Evolutionary conservation across 2,888 invertebrate genomes (phyloP).

Genomic region (Tinea semifulvella): DNA sequence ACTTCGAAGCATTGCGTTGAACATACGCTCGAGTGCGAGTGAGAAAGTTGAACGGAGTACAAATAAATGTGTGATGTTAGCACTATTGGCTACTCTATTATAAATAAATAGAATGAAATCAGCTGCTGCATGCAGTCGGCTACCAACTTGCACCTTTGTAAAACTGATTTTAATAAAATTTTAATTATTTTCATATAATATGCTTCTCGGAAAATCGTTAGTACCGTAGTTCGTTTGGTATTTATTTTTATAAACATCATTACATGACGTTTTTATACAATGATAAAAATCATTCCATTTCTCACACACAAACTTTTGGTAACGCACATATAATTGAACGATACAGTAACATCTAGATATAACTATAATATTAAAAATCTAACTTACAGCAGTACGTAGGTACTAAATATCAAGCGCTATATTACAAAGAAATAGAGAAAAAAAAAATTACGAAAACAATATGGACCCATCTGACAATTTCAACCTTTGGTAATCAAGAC

Average conservation of each 20-base stretch:
- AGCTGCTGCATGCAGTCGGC: too few relatives aligned
- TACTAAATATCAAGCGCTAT: neutral
- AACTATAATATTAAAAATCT: neutral
- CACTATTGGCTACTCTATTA: too few relatives aligned
- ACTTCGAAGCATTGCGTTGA: too few relatives aligned
- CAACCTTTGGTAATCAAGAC: too few relatives aligned
- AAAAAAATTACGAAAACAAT: conserved; percentile 2
- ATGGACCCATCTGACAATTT: too few relatives aligned
- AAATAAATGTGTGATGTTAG: too few relatives aligned
- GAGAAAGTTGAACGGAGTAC: too few relatives aligned
- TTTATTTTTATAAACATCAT: neutral
- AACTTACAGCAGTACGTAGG: neutral
- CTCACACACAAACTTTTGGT: neutral
- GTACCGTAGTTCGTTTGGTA: neutral
- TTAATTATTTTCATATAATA: neutral
- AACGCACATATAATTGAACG: neutral
- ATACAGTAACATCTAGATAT: neutral
- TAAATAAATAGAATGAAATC: too few relatives aligned
- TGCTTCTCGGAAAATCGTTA: neutral
- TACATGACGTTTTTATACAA: neutral
- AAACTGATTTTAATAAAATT: too few relatives aligned
- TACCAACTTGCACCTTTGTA: too few relatives aligned
- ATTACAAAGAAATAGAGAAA: neutral
- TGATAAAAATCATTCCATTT: neutral
- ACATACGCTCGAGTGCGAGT: too few relatives aligned